Base-by-base conservation (phyloP, 2,113 vertebrate genomes). In the Lepisosteus osseus region DNA sequence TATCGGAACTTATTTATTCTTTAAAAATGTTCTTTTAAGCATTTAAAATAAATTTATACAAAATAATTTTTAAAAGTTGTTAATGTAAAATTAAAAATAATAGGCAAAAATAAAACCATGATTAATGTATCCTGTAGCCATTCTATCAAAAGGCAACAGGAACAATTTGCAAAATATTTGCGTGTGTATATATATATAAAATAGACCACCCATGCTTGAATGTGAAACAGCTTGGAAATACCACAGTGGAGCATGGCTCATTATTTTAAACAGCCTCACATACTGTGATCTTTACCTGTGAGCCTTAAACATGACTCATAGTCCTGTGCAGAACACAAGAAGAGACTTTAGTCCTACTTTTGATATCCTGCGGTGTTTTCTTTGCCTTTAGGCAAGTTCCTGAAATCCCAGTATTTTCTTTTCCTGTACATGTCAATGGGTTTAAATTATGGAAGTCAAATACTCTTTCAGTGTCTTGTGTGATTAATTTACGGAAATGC, bases 401-500 rank as follows among this genome's bases (percentile, higher is more conserved):
- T 69, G 29, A 43, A 13, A 8, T 14, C 55, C 55, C 40, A 9
- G 54, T 14, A 6, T 43, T 13, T 41, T 9, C 69, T 29, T n/a
- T 57, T 7, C 17, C 43, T 54, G 69, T 71, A 61, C 4, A 13
- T 64, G 61, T 63, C 44, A 64, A 5, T 45, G 41, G 41, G 42
- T 13, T 66, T 40, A 17, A 11, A 8, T 40, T 47, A n/a, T 62
- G 6, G 45, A 54, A 13, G 44, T 59, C 45, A 77, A 54, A 43
- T 8, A 43, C 7, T 8, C 67, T 56, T 5, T 51, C 44, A 43
- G 29, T 54, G 13, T 40, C 15, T 56, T 11, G 11, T 14, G 54
- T 51, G 41, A 14, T 65, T 61, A n/a, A 66, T 72, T 72, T 65
- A 54, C 47, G 5, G 56, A 63, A 44, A 61, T 51, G 40, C 9